Conservation (phyloP, 2,113 vertebrate species). For the Mirza zaza region DNA sequence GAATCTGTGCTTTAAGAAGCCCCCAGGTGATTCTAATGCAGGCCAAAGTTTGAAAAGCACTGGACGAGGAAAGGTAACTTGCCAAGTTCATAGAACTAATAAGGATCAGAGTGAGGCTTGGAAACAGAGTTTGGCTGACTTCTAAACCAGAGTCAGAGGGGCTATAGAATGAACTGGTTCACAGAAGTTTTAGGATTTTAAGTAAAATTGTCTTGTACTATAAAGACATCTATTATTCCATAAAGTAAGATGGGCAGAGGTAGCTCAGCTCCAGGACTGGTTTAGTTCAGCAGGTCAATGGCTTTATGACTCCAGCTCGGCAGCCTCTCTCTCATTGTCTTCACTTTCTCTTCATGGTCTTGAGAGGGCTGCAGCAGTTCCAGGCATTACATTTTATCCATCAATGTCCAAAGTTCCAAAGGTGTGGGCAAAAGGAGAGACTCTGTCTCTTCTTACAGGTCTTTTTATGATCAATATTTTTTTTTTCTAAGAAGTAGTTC, state of each 20-base stretch:
- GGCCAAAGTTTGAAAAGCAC: background rate
- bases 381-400: background rate
- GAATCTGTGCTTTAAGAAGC: background rate
- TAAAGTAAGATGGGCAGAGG: background rate
- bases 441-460: background rate
- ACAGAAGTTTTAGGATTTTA: background rate
- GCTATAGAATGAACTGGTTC: background rate
- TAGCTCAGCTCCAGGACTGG: background rate
- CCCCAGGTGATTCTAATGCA: background rate
- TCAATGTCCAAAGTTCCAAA: background rate
- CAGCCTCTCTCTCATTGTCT: background rate
- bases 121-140: background rate
- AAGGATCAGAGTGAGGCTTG: background rate
- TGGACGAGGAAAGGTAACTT: background rate
- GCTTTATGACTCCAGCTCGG: background rate
- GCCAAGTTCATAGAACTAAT: background rate
- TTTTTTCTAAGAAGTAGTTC: background rate
- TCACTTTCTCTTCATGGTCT: background rate
- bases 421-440: background rate
- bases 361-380: background rate
- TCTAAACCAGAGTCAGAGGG: background rate
- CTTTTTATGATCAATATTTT: background rate
- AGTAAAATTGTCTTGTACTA: background rate
- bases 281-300: background rate
- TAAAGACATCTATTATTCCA: conserved; percentile 5